Percentiles rank a stretch among this genome's conserved stretches.
These are phyloP conservation scores for Cheilosia variabilis DNA, from an alignment of 2,888 invertebrate genomes.

Conservation along the genomic window DNA sequence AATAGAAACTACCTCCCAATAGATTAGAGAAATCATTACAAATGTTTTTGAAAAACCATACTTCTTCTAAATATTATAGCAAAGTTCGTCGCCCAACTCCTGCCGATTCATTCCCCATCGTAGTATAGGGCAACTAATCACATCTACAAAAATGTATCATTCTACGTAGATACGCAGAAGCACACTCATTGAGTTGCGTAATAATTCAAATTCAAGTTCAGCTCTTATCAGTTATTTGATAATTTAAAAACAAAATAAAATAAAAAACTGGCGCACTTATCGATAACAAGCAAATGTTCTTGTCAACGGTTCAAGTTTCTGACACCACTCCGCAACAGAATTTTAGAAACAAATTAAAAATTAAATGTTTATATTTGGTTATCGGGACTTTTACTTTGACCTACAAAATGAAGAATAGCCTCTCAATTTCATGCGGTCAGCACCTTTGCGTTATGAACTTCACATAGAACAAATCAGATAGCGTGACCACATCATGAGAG, in stretches of 20 bases:
- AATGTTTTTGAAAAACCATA: too few species aligned
- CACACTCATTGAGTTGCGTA: neutral
- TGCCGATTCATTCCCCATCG: too few species aligned
- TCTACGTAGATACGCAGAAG: neutral
- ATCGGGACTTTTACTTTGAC: neutral
- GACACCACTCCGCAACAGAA: constrained; percentile 2
- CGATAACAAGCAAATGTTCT: neutral
- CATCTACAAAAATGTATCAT: too few species aligned
- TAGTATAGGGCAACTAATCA: too few species aligned
- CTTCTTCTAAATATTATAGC: too few species aligned
- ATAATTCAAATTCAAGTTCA: neutral
- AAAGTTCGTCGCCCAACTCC: too few species aligned
- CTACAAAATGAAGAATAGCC: neutral
- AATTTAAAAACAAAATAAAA: neutral
- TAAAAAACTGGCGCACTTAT: neutral
- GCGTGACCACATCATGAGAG: neutral
- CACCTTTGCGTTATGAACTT: neutral
- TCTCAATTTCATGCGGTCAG: neutral
- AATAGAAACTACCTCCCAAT: too few species aligned
- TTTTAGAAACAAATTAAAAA: neutral
- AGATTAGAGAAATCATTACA: too few species aligned
- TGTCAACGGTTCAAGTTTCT: neutral
- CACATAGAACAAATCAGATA: neutral
- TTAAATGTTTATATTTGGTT: neutral
- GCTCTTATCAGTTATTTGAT: neutral